Evolutionary conservation across 2,797 vertebrate genomes (phyloP), one percentile per base, ranked within the genome.

Genomic region (Dendrocincla tyrannina): DNA sequence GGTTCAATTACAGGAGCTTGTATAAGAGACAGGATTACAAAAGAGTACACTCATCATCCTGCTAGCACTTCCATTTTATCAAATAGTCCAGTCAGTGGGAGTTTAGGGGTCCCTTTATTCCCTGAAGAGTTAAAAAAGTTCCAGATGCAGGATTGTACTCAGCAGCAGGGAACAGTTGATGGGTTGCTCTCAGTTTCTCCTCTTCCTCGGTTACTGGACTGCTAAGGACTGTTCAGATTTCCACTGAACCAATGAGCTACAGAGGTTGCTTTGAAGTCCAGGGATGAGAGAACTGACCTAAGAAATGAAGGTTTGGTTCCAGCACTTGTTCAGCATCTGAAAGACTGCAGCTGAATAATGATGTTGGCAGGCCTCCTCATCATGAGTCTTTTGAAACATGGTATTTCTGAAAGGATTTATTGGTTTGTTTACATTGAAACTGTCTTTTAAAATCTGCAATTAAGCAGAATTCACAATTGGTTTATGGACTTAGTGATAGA

Each of bases 371-470:
- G 37, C 32, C 44, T 73, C 46, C 9, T 76, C 46, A 15, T 41
- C 27, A 37, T 44, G 18, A 56, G 9, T 78, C 41, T 79, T 91
- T 72, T 63, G 28, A 77, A 79, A 32, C 32, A 19, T 4, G 3
- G 16, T 20, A n/a, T 78, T 86, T 88, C 68, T 64, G 24, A 84
- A 88, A 74, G 41, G 46, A 60, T 93, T 75, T 88, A 53, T 62
- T 10, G 1, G 14, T 70, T 64, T 44, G 39, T 90, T 91, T 90
- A n/a, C 30, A 28, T 16, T 67, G 56, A 35, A 84, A 88, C 8
- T 60, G 5, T 17, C 33, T 74, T 91, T 81, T 28, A 53, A 77
- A 64, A 8, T 70, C 37, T 86, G 19, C 19, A 78, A 7, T 62
- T 86, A 64, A 53, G 53, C 10, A 39, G 46, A 86, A 75, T 84